Evolutionary conservation across 2,797 vertebrate genomes (phyloP).

Genomic region (Hydrolagus colliei): DNA sequence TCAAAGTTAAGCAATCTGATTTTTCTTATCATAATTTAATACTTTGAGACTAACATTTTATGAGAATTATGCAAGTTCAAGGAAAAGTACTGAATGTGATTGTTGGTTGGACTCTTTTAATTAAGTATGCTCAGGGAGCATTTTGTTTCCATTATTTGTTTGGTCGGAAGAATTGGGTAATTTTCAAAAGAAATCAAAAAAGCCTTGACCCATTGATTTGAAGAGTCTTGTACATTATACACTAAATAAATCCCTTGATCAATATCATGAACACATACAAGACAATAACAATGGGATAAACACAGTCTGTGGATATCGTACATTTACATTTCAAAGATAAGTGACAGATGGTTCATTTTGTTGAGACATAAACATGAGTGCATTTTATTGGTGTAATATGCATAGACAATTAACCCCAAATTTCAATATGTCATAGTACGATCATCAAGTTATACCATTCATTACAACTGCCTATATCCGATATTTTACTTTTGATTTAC

Average conservation of each 20-base stretch:
- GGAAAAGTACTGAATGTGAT: too few species aligned
- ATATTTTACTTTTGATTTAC: background rate
- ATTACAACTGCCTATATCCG: background rate
- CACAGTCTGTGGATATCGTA: background rate
- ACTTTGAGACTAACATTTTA: too few species aligned
- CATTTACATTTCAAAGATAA: conserved; percentile 4
- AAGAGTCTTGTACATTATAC: background rate
- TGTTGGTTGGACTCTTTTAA: too few species aligned
- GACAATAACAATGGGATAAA: background rate
- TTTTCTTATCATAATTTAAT: too few species aligned
- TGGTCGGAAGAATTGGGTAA: too few species aligned
- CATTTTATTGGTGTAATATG: background rate
- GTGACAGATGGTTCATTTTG: conserved; percentile 17
- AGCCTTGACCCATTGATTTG: background rate
- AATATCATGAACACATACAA: background rate
- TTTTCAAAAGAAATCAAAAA: too few species aligned
- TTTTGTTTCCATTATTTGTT: too few species aligned
- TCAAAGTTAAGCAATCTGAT: too few species aligned
- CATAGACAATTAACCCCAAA: conserved; percentile 10
- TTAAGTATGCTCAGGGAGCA: too few species aligned
- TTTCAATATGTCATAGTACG: background rate
- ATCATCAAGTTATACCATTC: background rate
- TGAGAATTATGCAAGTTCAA: too few species aligned
- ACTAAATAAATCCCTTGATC: background rate
- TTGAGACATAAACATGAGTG: background rate